Evolutionary conservation across 2,113 vertebrate species (phyloP).

Genomic region (Anolis carolinensis): DNA sequence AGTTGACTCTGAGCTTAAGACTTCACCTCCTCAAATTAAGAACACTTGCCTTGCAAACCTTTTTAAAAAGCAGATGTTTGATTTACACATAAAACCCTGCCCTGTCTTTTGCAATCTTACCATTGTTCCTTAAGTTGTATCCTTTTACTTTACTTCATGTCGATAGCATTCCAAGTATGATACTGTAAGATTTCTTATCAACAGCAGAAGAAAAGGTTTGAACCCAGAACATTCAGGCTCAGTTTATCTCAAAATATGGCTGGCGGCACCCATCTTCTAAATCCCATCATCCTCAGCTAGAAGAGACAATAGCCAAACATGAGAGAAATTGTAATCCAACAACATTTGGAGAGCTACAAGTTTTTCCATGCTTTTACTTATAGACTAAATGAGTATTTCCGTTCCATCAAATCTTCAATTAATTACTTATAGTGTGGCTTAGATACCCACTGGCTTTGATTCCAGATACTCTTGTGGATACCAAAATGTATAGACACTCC

Average conservation of each 20-base stretch:
- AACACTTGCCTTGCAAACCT: constrained; percentile 3
- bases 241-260: not conserved
- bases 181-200: not conserved
- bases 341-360: not conserved
- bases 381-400: too few species aligned
- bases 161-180: not conserved
- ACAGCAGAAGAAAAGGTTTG: not conserved
- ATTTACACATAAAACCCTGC: not conserved
- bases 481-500: too few species aligned
- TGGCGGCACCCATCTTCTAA: not conserved
- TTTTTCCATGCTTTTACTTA: not conserved
- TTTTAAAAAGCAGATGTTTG: not conserved
- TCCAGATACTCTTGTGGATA: too few species aligned
- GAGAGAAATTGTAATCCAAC: not conserved
- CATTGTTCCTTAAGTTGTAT: not conserved
- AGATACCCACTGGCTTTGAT: too few species aligned
- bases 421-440: too few species aligned
- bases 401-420: too few species aligned
- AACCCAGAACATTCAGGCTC: not conserved
- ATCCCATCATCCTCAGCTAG: not conserved
- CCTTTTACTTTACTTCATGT: not conserved
- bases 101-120: not conserved
- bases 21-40: constrained; percentile 5
- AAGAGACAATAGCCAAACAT: not conserved
- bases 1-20: not conserved